Conservation (phyloP, 64 coral and sea anemone species). For the Dendrophyllia cribrosa region DNA sequence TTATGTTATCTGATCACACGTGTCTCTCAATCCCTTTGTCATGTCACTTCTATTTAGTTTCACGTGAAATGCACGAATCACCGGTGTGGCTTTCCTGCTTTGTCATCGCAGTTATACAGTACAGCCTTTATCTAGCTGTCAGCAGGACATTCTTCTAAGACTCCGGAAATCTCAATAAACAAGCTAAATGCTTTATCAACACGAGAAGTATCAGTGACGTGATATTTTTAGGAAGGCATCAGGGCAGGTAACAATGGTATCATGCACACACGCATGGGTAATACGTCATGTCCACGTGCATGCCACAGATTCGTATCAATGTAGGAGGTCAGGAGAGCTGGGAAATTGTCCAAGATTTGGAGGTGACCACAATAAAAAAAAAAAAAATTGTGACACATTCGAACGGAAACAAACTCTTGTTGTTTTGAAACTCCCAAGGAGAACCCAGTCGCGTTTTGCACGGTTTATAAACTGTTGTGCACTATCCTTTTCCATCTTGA, state of each 20-base stretch:
- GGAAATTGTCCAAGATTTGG: slow-evolving; percentile 10
- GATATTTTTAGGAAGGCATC: neutral
- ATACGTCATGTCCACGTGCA: neutral
- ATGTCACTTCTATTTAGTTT: neutral
- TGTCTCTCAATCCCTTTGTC: neutral
- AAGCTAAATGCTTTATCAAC: neutral
- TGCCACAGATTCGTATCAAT: neutral
- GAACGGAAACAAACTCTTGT: neutral
- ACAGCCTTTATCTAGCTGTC: neutral
- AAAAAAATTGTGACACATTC: neutral
- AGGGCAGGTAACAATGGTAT: neutral
- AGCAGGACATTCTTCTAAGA: neutral
- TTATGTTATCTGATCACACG: neutral
- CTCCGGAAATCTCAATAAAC: slow-evolving; percentile 22
- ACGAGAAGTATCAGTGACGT: neutral
- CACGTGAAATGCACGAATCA: neutral
- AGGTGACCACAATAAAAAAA: neutral
- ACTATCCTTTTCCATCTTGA: neutral
- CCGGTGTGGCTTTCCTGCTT: neutral
- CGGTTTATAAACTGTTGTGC: neutral
- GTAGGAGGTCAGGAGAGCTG: neutral
- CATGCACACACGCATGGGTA: neutral
- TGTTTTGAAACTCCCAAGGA: neutral
- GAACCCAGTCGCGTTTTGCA: neutral
- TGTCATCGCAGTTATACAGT: neutral